These are phyloP conservation scores for Thaumetopoea pityocampa DNA, from an alignment of 1,140 invertebrate species.

Conservation along the genomic window DNA sequence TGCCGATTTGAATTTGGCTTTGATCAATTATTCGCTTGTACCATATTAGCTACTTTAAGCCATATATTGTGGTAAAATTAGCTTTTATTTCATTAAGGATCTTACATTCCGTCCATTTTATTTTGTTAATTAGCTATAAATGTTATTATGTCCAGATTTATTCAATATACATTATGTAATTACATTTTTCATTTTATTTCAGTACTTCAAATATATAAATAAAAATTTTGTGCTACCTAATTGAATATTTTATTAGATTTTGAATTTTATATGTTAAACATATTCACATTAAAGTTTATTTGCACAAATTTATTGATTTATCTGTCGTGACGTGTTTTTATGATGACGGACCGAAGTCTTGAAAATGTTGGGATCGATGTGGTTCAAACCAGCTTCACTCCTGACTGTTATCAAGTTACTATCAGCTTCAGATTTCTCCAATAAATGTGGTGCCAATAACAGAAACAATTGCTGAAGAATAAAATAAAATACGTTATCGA, in stretches of 20 bases:
- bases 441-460: conserved; percentile 76
- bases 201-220: conserved; percentile 19
- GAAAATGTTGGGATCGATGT: conserved; percentile 72
- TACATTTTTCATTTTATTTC: conserved; percentile 49
- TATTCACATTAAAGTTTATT: conserved; percentile 1
- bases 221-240: conserved; percentile 13
- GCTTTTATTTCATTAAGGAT: conserved; percentile 53
- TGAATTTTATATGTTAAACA: neutral
- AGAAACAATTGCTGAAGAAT: conserved; percentile 75
- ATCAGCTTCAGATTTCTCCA: conserved; percentile 64
- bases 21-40: conserved; percentile 13
- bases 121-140: conserved; percentile 70
- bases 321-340: conserved; percentile 40
- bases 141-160: conserved; percentile 58
- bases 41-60: conserved; percentile 22
- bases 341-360: conserved; percentile 63
- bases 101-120: conserved; percentile 72
- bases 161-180: conserved; percentile 64
- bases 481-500: neutral
- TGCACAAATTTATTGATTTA: conserved; percentile 26
- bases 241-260: conserved; percentile 17
- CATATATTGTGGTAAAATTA: conserved; percentile 30
- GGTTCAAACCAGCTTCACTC: conserved; percentile 60
- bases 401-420: conserved; percentile 17
- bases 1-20: conserved; percentile 4